Base-by-base conservation (phyloP, 2,888 invertebrate species). In the Metallyticus violacea region DNA sequence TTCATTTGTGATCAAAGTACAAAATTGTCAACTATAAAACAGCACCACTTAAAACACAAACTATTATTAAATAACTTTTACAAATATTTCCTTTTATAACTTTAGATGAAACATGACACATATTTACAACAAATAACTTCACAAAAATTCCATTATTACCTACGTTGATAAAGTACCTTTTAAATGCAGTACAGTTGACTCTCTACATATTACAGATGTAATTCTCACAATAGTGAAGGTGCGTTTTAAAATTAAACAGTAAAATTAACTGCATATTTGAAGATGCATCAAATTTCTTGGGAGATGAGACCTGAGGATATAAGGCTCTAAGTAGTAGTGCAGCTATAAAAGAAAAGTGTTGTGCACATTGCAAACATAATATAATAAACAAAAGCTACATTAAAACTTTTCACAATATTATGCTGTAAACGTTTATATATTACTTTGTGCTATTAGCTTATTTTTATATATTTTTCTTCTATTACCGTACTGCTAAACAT, bases 21-120 rank as follows among this genome's bases (percentile, higher is more conserved):
- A 83, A 83, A 83, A 83, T 83, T 77, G 77, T 83, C n/a, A 83
- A 25, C 29, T 83, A 83, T 28, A 28, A 83, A 83, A 77, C 7
- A 83, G 83, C 83, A 83, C 83, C 83, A 83, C 83, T 83, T 83
- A 83, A 83, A 83, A 82, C 40, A 62, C 62, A 15, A 76, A 82
- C 40, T 62, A 82, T 76, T 76, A 83, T 76, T 83, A 83, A 83
- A 83, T 77, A 28, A 77, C 29, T 76, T 77, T 77, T 83, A 83
- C 29, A 83, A 83, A 83, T n/a, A 83, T 25, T 62, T 62, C 3
- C 4, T 62, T 62, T 62, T 62, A 2, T 62, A 62, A 62, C 40
- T 62, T 62, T 62, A 62, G 40, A 62, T 62, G 40, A 62, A 82
- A 30, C 22, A 76, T 62, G 22, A 82, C 76, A 82, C 40, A 15